Conservation (phyloP, 2,797 vertebrate genomes). For the Sebastes hubbsi region DNA sequence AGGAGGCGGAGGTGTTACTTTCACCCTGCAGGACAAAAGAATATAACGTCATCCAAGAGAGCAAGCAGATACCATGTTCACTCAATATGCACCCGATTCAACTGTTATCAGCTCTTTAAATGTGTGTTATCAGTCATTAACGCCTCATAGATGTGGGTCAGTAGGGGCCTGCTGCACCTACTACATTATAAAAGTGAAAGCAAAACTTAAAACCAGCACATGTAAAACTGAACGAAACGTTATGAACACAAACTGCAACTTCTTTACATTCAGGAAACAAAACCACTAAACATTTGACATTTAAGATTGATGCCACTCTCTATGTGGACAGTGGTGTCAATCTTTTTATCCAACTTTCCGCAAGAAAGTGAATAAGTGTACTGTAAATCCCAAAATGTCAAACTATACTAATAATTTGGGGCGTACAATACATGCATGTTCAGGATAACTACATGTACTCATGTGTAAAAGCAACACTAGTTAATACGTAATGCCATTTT, state of each 20-base stretch:
- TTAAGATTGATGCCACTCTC: not conserved
- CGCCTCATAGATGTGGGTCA: not conserved
- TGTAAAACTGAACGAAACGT: too few species aligned
- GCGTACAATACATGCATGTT: not conserved
- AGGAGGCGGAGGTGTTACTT: slow-evolving; percentile 73
- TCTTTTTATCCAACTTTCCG: not conserved
- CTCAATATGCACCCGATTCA: not conserved
- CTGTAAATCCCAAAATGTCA: not conserved
- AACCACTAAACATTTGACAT: not conserved
- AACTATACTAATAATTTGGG: not conserved
- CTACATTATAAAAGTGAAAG: not conserved
- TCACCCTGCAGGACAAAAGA: slow-evolving; percentile 73
- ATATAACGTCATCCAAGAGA: slow-evolving; percentile 4
- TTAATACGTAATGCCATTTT: not conserved
- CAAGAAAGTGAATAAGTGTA: not conserved
- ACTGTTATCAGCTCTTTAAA: not conserved
- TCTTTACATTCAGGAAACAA: not conserved
- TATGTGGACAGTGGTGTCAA: not conserved
- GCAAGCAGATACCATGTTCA: not conserved
- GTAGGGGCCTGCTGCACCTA: not conserved
- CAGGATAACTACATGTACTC: not conserved
- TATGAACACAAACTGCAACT: not conserved
- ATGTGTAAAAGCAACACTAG: not conserved
- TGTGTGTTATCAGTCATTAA: not conserved
- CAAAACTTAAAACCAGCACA: too few species aligned